Evolutionary conservation across 1,140 invertebrate species (phyloP).

Genomic region (Ostrea edulis): DNA sequence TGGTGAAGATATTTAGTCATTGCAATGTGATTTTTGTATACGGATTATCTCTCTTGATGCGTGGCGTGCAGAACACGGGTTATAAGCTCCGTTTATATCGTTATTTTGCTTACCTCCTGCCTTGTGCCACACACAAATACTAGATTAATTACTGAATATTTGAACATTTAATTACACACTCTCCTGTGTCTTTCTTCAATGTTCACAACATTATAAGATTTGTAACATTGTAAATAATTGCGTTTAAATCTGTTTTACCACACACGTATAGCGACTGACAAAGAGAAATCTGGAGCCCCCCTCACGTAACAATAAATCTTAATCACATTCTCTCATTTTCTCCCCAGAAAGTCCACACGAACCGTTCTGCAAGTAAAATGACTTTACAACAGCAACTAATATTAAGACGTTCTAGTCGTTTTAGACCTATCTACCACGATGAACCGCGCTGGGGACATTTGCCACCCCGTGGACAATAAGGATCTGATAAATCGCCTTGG

Average conservation of each 20-base stretch:
- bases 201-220: conserved; percentile 35
- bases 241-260: conserved; percentile 26
- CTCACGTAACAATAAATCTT: conserved; percentile 10
- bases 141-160: conserved; percentile 38
- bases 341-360: conserved; percentile 30
- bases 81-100: not conserved
- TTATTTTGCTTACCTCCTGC: conserved; percentile 16
- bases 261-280: not conserved
- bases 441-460: not conserved
- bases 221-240: conserved; percentile 39
- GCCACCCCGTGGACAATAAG: not conserved
- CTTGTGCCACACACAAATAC: conserved; percentile 22
- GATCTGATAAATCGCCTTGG: conserved; percentile 10
- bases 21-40: not conserved
- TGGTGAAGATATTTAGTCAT: no score
- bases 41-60: not conserved
- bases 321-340: conserved; percentile 28
- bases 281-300: not conserved
- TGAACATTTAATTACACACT: conserved; percentile 35
- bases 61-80: not conserved
- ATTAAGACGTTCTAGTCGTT: not conserved
- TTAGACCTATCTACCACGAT: not conserved
- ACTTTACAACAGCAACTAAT: not conserved
- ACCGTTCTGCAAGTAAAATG: not conserved
- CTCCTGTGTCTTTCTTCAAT: conserved; percentile 20